Evolutionary conservation across 1,140 invertebrate genomes (phyloP).

Genomic region (Bradynema listronoti): DNA sequence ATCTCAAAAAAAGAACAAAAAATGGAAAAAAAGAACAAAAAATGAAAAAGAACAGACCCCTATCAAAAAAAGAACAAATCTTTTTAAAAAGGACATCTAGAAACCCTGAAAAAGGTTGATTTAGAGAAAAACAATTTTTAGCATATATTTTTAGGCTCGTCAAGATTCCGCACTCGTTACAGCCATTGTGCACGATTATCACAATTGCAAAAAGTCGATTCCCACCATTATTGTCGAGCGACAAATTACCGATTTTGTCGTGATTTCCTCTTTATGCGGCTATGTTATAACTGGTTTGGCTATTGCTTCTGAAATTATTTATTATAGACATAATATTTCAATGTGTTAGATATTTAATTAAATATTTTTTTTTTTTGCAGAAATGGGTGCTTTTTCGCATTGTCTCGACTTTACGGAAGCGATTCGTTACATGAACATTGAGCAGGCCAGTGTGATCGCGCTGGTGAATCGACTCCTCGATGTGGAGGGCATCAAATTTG

Average conservation of each 20-base stretch:
- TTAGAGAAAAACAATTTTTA: too few relatives aligned
- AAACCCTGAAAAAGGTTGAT: too few relatives aligned
- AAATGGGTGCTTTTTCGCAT: not conserved
- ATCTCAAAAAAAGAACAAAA: too few relatives aligned
- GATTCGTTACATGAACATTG: conserved; percentile 2
- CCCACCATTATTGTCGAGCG: not conserved
- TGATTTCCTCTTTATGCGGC: conserved; percentile 6
- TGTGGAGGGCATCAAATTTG: not conserved
- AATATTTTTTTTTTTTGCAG: not conserved
- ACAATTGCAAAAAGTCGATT: conserved; percentile 6
- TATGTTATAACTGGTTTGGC: conserved; percentile 1
- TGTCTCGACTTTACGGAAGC: conserved; percentile 4
- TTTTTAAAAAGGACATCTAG: too few relatives aligned
- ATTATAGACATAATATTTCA: not conserved
- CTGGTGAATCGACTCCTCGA: not conserved
- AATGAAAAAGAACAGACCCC: too few relatives aligned
- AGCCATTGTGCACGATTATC: conserved; percentile 4
- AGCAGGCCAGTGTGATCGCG: not conserved
- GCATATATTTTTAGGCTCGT: too few relatives aligned
- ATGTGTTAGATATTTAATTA: not conserved
- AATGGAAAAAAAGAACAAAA: too few relatives aligned
- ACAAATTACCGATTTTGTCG: not conserved
- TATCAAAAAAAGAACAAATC: too few relatives aligned
- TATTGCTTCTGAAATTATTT: not conserved
- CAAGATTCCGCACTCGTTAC: too few relatives aligned